Base-by-base conservation (phyloP, 1,140 invertebrate species). In the Mactra quadrangularis region DNA sequence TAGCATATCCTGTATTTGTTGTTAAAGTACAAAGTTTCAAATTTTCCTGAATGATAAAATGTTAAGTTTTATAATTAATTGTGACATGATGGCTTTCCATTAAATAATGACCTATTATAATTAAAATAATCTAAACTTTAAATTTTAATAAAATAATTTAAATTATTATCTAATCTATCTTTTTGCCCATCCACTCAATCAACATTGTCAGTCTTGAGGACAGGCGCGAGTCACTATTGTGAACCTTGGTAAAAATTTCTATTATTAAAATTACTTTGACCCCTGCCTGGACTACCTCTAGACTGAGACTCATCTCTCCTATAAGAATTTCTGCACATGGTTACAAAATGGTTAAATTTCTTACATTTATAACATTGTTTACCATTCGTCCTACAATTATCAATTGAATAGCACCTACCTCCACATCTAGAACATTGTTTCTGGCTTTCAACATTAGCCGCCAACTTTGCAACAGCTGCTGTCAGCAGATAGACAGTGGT, bases 1-100 rank as follows among this genome's bases (percentile, higher is more conserved):
- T 47, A 27, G 64, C 64, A 50, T 68, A 68, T 19, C 64, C 64
- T 27, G 3, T 3, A 25, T 68, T 41, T 47, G 64, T 47, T 22
- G 19, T 68, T 29, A 68, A 15, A 68, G 2, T 68, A 68, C 64
- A 68, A 68, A 22, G 9, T 68, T 3, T 47, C 19, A 33, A 1
- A 53, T 72, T 25, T 38, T 41, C 33, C 6, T 38, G 33, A 38
- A 64, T 2, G 11, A 7, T 17, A 3, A 64, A 3, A 13, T 64
- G 4, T 64, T 41, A 35, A 3, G 4, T 27, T 3, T 1, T 6
- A 64, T 25, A 25, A 13, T 41, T 33, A 38, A 41, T 38, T 17
- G 33, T 7, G 1, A 19, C 25, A 17, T 38, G 33, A n/a, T 64
- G n/a, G 33, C 4, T 19, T 38, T 38, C 60, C 29, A 64, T 38